Evolutionary conservation across 2,888 invertebrate species (phyloP).

Genomic region (Tipula lateralis): DNA sequence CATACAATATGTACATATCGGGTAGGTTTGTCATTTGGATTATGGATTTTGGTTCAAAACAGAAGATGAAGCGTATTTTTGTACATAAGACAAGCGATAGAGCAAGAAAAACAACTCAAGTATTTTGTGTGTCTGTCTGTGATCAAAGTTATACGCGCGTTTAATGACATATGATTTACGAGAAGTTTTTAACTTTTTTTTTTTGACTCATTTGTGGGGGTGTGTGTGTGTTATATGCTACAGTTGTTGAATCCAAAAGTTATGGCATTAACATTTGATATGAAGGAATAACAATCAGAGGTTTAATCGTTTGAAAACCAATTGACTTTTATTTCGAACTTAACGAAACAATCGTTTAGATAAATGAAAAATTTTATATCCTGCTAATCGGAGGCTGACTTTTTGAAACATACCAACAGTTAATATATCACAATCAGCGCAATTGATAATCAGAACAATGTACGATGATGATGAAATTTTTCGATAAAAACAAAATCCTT

Average conservation of each 20-base stretch:
- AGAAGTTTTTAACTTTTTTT: not conserved
- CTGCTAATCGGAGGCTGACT: no score
- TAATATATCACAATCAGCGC: no score
- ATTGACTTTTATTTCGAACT: not conserved
- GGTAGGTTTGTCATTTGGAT: not conserved
- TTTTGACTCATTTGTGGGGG: no score
- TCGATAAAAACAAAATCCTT: no score
- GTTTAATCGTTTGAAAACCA: not conserved
- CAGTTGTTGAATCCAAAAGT: not conserved
- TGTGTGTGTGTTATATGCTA: not conserved
- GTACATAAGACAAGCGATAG: not conserved
- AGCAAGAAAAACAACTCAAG: not conserved
- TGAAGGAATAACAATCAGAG: not conserved
- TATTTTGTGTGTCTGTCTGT: not conserved
- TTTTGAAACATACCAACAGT: no score
- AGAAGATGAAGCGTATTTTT: not conserved
- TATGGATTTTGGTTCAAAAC: not conserved
- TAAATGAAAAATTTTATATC: not conserved
- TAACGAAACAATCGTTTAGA: not conserved
- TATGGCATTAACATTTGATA: not conserved
- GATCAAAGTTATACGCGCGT: not conserved
- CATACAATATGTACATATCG: no score
- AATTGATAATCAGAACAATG: no score
- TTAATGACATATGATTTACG: slow-evolving; percentile 15
- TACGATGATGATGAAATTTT: no score